Evolutionary conservation across 2,797 vertebrate species (phyloP).

Genomic region (Taeniopygia guttata): DNA sequence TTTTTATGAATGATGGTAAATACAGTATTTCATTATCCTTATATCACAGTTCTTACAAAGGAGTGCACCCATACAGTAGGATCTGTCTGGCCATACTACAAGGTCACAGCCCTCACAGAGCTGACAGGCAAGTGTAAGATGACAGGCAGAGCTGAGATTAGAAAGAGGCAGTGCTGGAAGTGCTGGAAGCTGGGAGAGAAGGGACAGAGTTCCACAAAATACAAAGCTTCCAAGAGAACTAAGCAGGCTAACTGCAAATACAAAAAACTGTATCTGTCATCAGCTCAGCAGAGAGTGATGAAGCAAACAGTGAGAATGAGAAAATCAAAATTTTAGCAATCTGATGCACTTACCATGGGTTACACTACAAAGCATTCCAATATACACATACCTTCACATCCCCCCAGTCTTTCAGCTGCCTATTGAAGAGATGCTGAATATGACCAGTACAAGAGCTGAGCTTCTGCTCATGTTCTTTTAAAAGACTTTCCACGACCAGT

Average conservation of each 20-base stretch:
- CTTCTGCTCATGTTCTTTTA: constrained; percentile 64
- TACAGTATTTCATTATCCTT: background rate
- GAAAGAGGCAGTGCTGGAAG: background rate
- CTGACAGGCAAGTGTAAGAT: background rate
- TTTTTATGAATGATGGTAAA: background rate
- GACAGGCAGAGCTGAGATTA: background rate
- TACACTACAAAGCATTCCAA: background rate
- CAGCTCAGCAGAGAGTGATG: background rate
- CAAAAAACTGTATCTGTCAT: background rate
- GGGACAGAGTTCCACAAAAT: background rate
- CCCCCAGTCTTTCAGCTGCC: constrained; percentile 59
- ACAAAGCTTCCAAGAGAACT: background rate
- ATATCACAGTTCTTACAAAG: background rate
- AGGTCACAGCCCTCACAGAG: background rate
- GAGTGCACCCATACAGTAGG: background rate
- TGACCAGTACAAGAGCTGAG: constrained; percentile 46
- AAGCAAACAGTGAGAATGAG: background rate
- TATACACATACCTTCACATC: constrained; percentile 47
- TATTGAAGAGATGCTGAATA: constrained; percentile 51
- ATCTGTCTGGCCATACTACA: background rate
- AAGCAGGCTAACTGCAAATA: background rate
- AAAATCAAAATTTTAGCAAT: background rate
- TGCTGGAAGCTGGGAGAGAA: background rate
- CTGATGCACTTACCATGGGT: background rate
- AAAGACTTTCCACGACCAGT: constrained; percentile 70